Conservation (phyloP, 2,888 invertebrate species). For the Platycheirus rosarum region DNA sequence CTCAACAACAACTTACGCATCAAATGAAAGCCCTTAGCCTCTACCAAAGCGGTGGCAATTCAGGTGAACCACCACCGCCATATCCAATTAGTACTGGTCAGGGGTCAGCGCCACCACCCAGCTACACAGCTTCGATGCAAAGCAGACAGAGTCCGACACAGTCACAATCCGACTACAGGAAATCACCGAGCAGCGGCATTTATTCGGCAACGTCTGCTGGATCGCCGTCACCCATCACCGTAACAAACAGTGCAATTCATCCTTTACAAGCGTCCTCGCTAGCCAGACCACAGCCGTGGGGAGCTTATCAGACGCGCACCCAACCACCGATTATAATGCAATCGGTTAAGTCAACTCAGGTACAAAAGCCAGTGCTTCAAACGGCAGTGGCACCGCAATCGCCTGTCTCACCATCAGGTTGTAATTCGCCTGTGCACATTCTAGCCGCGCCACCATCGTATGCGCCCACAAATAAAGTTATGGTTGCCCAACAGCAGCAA, state of each 20-base stretch:
- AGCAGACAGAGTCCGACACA: slow-evolving; percentile 94
- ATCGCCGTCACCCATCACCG: slow-evolving; percentile 92
- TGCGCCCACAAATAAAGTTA: slow-evolving; percentile 88
- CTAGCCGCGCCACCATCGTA: slow-evolving; percentile 90
- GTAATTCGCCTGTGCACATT: slow-evolving; percentile 82
- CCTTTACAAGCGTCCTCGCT: slow-evolving; percentile 84
- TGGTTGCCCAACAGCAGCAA: slow-evolving; percentile 79
- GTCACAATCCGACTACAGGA: slow-evolving; percentile 89
- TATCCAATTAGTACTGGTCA: slow-evolving; percentile 85
- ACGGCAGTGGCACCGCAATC: slow-evolving; percentile 96
- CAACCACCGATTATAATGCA: slow-evolving; percentile 98
- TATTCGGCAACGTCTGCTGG: slow-evolving; percentile 93
- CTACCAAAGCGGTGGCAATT: slow-evolving; percentile 86
- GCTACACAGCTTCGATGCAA: slow-evolving; percentile 93
- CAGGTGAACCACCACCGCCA: slow-evolving; percentile 88
- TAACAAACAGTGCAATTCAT: slow-evolving; percentile 84
- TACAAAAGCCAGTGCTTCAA: slow-evolving; percentile 96
- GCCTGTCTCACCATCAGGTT: slow-evolving; percentile 85
- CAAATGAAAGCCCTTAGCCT: slow-evolving; percentile 94
- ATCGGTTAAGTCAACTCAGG: slow-evolving; percentile 97
- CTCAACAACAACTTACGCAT: slow-evolving; percentile 93
- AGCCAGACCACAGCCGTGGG: slow-evolving; percentile 91
- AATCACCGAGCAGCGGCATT: slow-evolving; percentile 93
- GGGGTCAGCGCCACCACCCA: slow-evolving; percentile 85
- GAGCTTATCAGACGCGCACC: slow-evolving; percentile 91